A percentile compares a stretch with the other conserved stretches of the same genome.
These are phyloP conservation scores for Pseudomyrmex concolor DNA, from an alignment of 1,140 invertebrate species.

Conservation along the genomic window DNA sequence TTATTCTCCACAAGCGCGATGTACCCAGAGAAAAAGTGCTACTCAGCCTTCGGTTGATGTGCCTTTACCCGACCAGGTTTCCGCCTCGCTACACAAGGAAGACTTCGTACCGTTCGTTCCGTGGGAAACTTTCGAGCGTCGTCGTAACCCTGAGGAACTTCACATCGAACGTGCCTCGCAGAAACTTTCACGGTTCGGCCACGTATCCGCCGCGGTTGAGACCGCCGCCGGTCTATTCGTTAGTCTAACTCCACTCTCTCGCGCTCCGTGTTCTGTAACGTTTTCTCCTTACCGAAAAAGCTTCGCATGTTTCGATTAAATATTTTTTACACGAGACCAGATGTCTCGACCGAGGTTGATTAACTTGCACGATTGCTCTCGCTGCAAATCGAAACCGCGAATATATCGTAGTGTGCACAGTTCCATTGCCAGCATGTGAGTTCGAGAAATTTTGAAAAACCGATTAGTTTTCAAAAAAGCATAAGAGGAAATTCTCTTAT, in stretches of 20 bases:
- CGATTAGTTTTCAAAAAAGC: background rate
- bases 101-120: background rate
- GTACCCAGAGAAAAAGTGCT: background rate
- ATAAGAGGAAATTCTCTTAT: background rate
- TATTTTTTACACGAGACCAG: slow-evolving; percentile 36
- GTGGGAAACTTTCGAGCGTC: slow-evolving; percentile 29
- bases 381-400: slow-evolving; percentile 52
- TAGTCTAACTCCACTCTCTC: slow-evolving; percentile 51
- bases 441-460: background rate
- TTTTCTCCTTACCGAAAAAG: slow-evolving; percentile 40
- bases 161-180: slow-evolving; percentile 29
- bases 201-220: slow-evolving; percentile 54
- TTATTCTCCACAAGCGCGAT: background rate
- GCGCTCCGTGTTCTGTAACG: slow-evolving; percentile 30
- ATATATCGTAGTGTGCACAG: slow-evolving; percentile 12
- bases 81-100: slow-evolving; percentile 7
- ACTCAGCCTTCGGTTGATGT: background rate
- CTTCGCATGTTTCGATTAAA: slow-evolving; percentile 22
- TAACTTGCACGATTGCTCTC: slow-evolving; percentile 41
- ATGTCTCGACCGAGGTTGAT: slow-evolving; percentile 37
- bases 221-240: slow-evolving; percentile 60
- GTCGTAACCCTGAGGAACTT: slow-evolving; percentile 41
- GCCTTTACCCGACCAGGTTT: background rate
- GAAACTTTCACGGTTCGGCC: slow-evolving; percentile 65
- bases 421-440: slow-evolving; percentile 3